Evolutionary conservation across 2,797 vertebrate species (phyloP).

Genomic region (Clarias laeviceps): DNA sequence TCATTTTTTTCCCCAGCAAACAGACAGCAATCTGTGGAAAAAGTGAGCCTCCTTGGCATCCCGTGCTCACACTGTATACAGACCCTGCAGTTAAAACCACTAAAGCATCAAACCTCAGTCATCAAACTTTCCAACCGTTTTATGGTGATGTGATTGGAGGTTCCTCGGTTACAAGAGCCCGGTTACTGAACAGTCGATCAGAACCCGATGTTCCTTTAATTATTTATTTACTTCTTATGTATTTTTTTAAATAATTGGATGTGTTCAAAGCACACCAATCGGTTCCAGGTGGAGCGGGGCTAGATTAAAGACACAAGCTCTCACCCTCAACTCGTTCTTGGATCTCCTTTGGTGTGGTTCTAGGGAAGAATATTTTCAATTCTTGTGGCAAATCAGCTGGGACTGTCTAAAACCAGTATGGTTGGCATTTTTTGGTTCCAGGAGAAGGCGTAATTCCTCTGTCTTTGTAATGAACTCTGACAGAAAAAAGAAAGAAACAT

Average conservation of each 20-base stretch:
- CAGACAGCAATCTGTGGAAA: constrained; percentile 9
- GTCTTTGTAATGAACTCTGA: neutral
- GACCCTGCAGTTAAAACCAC: neutral
- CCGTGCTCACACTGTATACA: neutral
- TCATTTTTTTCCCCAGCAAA: neutral
- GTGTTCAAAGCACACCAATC: constrained; percentile 8
- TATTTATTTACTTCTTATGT: neutral
- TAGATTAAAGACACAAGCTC: neutral
- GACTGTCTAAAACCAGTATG: neutral
- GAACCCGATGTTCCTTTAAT: neutral
- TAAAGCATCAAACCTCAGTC: constrained; percentile 26
- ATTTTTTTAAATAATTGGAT: neutral
- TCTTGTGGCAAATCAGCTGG: neutral
- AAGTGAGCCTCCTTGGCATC: neutral
- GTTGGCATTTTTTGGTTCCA: neutral
- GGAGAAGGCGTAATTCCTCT: neutral
- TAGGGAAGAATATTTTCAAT: neutral
- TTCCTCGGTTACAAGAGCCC: neutral
- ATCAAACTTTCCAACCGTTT: constrained; percentile 20
- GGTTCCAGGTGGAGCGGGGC: neutral
- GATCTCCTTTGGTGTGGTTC: constrained; percentile 2
- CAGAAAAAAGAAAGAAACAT: too few species aligned
- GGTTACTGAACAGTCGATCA: neutral
- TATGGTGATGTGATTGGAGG: constrained; percentile 4
- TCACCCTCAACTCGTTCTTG: neutral